Evolutionary conservation across 2,888 invertebrate genomes (phyloP).

Genomic region (Saturnia pavonia): DNA sequence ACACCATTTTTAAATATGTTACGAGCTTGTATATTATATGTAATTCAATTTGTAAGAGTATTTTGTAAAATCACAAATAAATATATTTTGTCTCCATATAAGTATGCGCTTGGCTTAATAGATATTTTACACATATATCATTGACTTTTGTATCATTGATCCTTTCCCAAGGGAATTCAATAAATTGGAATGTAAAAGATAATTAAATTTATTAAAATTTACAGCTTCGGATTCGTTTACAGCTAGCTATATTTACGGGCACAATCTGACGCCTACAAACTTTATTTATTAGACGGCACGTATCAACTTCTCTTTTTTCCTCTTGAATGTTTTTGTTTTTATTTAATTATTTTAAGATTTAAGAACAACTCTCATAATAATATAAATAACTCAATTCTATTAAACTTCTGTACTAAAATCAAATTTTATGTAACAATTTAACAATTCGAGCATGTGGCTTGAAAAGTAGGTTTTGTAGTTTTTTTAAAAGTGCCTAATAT

Average conservation of each 20-base stretch:
- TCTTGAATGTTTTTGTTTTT: slow-evolving; percentile 22
- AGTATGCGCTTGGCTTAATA: background rate
- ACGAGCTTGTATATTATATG: background rate
- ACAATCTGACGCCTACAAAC: slow-evolving; percentile 55
- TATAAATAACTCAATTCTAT: background rate
- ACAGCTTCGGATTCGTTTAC: slow-evolving; percentile 57
- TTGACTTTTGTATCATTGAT: no score
- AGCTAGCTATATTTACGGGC: slow-evolving; percentile 58
- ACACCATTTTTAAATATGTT: background rate
- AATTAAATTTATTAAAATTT: slow-evolving; percentile 72
- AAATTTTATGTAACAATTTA: background rate
- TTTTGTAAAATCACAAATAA: background rate
- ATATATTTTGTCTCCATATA: background rate
- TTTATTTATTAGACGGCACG: slow-evolving; percentile 53
- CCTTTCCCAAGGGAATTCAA: slow-evolving; percentile 52
- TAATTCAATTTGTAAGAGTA: background rate
- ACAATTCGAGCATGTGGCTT: background rate
- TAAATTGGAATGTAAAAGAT: slow-evolving; percentile 61
- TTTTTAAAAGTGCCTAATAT: slow-evolving; percentile 1
- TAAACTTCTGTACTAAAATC: background rate
- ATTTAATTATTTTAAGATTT: slow-evolving; percentile 22
- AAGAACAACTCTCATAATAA: no score
- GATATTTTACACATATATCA: background rate
- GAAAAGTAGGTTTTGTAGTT: slow-evolving; percentile 20
- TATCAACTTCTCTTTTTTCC: slow-evolving; percentile 21